These are phyloP conservation scores for Neomonachus schauinslandi DNA, from an alignment of 2,113 vertebrate species.

Conservation along the genomic window DNA sequence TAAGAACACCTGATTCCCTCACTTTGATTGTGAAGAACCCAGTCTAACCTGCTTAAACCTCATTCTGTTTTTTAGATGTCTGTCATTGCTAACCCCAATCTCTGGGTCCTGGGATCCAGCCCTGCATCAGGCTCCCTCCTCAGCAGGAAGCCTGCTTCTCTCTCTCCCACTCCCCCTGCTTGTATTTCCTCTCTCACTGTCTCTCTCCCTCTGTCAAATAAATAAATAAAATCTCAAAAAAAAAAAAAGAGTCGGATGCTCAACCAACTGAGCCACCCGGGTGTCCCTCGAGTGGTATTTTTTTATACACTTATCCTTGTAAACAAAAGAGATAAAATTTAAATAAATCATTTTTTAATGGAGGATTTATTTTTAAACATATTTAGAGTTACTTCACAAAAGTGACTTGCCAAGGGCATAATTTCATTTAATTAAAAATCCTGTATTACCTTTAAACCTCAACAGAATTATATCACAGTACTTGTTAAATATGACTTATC, in stretches of 20 bases:
- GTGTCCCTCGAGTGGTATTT: background rate
- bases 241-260: no score
- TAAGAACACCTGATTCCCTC: background rate
- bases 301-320: conserved; percentile 4
- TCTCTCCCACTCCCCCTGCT: no score
- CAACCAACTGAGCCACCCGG: no score
- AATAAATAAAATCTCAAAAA: no score
- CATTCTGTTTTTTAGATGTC: background rate
- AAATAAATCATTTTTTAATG: background rate
- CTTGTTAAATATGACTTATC: conserved; percentile 49
- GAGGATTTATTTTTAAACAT: background rate
- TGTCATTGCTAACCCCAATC: background rate
- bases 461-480: background rate
- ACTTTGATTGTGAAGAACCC: background rate
- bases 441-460: conserved; percentile 10
- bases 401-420: background rate
- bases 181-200: no score
- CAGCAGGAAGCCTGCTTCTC: no score
- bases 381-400: background rate
- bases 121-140: no score
- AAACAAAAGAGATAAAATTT: background rate
- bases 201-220: no score
- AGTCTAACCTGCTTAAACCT: background rate
- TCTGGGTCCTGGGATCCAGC: background rate
- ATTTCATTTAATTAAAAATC: conserved; percentile 23